A percentile compares a stretch with the other conserved stretches of the same genome.
Conservation (phyloP, 2,113 vertebrate genomes). For the Crotalus horridus region DNA sequence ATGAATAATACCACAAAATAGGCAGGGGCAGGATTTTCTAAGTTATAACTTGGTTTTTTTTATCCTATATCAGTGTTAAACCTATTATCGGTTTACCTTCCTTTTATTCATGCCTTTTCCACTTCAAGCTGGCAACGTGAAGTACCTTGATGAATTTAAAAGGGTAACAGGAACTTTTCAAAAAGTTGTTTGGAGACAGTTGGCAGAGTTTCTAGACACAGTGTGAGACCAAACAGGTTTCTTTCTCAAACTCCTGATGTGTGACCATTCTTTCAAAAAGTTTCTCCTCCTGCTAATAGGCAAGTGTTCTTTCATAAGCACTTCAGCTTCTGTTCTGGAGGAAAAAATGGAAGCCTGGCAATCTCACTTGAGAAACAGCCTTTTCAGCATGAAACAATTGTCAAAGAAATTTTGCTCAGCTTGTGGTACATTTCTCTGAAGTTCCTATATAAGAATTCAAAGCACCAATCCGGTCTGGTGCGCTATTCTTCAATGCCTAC, state of each 20-base stretch:
- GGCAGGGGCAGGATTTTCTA: not conserved
- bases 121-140: not conserved
- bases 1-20: not conserved
- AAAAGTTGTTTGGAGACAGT: not conserved
- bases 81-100: not conserved
- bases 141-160: not conserved
- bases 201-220: not conserved
- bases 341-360: not conserved
- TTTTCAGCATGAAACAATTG: not conserved
- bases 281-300: not conserved
- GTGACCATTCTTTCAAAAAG: not conserved
- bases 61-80: not conserved
- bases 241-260: not conserved
- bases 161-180: not conserved
- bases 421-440: not conserved
- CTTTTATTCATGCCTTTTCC: not conserved
- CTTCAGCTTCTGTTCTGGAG: not conserved
- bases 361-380: not conserved
- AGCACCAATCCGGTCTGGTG: not conserved
- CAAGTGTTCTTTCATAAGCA: not conserved
- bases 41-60: not conserved
- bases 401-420: conserved; percentile 8
- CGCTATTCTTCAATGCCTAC: not conserved
- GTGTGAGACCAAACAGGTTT: not conserved
- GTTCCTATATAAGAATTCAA: not conserved